Evolutionary conservation across 2,888 invertebrate species (phyloP), one percentile per base, ranked within the genome.

Genomic region (Patella caerulea): DNA sequence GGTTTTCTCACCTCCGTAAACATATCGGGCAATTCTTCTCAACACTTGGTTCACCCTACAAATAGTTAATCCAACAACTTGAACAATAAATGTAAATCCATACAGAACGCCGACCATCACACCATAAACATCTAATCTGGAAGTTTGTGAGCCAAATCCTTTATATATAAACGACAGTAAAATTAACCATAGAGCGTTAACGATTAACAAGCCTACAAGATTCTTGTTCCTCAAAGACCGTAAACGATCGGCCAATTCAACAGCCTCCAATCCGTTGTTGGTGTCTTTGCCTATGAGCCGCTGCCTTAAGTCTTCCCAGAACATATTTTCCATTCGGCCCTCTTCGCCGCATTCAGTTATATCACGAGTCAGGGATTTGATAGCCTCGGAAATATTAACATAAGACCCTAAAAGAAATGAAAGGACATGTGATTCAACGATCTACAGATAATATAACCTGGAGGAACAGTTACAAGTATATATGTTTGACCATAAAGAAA

Each of bases 21-120:
- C 69, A 65, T 56, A 76, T 11, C 81, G 73, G 3, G 81, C 85
- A 45, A 84, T n/a, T 45, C 79, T 76, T 53, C 77, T 73, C 17
- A 84, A 79, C 14, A 85, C 69, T 45, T 84, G 82, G 19, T 84
- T 79, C 2, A 83, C 59, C 2, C 87, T 76, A 34, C 82, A 83
- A 1, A 83, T 79, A 2, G 84, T 84, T 78, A 87, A 81, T 2
- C 87, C 87, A 2, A 87, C 75, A 2, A 87, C 75, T 73, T 87
- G 87, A 19, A 87, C 81, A 11, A 81, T 77, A 29, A 87, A 75
- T 1, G 85, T 85, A 71, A 87, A 80, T 0, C 87, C 87, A 74
- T 45, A 45, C 9, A 45, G 7, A 45, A 45, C 45, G 45, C 7
- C 45, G 9, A 45, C 45, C 9, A 45, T 45, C 45, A 45, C 45